These are phyloP conservation scores for Macquaria australasica DNA, from an alignment of 2,113 vertebrate species.

Conservation along the genomic window DNA sequence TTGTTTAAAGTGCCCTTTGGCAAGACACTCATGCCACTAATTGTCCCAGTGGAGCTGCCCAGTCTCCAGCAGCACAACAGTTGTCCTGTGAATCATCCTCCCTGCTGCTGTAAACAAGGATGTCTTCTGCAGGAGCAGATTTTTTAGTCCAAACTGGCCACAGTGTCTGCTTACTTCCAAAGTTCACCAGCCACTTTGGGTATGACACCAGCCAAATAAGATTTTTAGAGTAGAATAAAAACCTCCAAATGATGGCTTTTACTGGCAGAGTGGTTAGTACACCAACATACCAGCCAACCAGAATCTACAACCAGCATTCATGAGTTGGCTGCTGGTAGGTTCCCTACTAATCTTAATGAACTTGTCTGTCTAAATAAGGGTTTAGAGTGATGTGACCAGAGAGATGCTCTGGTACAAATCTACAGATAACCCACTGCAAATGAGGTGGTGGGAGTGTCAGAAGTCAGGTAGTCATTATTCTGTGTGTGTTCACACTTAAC, in stretches of 20 bases:
- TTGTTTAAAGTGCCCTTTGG: conserved; percentile 47
- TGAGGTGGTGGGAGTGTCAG: too few relatives aligned
- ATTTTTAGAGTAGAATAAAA: neutral
- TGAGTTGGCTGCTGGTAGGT: neutral
- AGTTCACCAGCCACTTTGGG: neutral
- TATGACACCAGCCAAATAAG: neutral
- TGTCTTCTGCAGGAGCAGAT: conserved; percentile 17
- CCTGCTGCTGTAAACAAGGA: conserved; percentile 31
- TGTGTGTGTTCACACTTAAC: too few relatives aligned
- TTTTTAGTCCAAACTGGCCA: too few relatives aligned
- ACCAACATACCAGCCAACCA: neutral
- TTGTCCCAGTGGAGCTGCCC: conserved; percentile 23
- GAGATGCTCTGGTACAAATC: neutral
- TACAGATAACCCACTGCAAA: neutral
- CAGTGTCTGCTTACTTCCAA: neutral
- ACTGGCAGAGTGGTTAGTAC: neutral
- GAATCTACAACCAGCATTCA: neutral
- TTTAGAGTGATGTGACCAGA: neutral
- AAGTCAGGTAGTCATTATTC: neutral
- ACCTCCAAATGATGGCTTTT: neutral
- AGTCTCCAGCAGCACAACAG: conserved; percentile 2
- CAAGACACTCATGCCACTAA: conserved; percentile 18
- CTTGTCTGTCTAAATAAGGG: neutral
- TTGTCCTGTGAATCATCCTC: conserved; percentile 31
- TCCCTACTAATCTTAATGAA: neutral